Conservation (phyloP, 2,113 vertebrate genomes). For the Speoplatyrhinus poulsoni region DNA sequence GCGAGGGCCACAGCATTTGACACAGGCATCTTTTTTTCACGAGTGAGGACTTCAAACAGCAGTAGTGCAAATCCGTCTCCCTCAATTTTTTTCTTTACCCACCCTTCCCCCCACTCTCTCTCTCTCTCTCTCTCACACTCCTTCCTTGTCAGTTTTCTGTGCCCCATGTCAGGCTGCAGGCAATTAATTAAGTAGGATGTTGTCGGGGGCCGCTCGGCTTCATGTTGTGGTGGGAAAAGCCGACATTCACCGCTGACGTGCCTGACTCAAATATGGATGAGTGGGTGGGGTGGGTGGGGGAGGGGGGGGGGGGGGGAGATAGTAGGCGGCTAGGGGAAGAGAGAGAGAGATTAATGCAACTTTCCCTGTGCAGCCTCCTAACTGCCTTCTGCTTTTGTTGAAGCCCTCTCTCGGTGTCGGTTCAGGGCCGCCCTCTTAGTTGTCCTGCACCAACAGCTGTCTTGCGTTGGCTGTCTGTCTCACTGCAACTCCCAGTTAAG, state of each 20-base stretch:
- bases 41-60: conserved; percentile 46
- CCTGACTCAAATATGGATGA: conserved; percentile 28
- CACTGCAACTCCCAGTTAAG: neutral
- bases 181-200: conserved; percentile 67
- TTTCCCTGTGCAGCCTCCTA: neutral
- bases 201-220: conserved; percentile 42
- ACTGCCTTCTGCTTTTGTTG: neutral
- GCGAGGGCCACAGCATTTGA: conserved; percentile 40
- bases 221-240: conserved; percentile 14
- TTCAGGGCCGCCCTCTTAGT: neutral
- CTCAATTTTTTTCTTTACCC: neutral
- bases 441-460: neutral
- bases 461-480: neutral
- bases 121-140: conserved; percentile 19
- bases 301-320: conserved; percentile 1
- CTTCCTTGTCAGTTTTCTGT: conserved; percentile 37
- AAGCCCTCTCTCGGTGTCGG: neutral
- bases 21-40: neutral
- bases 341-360: conserved; percentile 13
- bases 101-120: conserved; percentile 10
- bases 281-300: neutral
- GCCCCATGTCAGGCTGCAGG: conserved; percentile 54
- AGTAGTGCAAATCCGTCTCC: conserved; percentile 43
- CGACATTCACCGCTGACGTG: conserved; percentile 1
- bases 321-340: neutral